Evolutionary conservation across 2,113 vertebrate genomes (phyloP).

Genomic region (Daubentonia madagascariensis): DNA sequence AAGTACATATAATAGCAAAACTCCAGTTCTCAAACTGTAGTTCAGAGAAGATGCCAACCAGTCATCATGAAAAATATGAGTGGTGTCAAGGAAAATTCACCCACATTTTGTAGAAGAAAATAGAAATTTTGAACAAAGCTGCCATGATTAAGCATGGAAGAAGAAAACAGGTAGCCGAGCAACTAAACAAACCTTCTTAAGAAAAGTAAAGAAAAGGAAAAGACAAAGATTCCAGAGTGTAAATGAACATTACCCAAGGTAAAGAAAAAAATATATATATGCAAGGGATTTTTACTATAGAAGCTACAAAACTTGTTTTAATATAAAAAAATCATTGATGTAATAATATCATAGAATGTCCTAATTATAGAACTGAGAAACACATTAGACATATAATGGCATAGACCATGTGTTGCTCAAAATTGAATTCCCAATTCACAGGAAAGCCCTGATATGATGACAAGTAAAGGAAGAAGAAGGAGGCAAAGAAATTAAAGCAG

Average conservation of each 20-base stretch:
- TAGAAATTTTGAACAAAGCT: not conserved
- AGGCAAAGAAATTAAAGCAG: not conserved
- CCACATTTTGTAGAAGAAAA: not conserved
- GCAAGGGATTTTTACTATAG: too few species aligned
- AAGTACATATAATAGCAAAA: not conserved
- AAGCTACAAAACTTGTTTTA: not conserved
- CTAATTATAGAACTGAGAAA: not conserved
- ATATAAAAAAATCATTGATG: not conserved
- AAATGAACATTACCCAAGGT: not conserved
- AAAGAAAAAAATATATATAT: not conserved
- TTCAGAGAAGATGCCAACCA: not conserved
- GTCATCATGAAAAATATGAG: not conserved
- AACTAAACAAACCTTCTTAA: not conserved
- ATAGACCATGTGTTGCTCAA: not conserved
- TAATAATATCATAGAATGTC: not conserved
- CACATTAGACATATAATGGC: not conserved
- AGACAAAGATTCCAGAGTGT: not conserved
- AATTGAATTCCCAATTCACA: not conserved
- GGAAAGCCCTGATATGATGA: not conserved
- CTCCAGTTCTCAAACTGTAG: not conserved
- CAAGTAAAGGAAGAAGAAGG: not conserved
- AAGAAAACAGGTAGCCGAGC: not conserved
- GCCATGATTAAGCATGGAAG: not conserved
- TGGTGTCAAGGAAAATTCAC: not conserved
- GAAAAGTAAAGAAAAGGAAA: not conserved